Evolutionary conservation across 1,140 invertebrate species (phyloP).

Genomic region (Hycleus phaleratus): DNA sequence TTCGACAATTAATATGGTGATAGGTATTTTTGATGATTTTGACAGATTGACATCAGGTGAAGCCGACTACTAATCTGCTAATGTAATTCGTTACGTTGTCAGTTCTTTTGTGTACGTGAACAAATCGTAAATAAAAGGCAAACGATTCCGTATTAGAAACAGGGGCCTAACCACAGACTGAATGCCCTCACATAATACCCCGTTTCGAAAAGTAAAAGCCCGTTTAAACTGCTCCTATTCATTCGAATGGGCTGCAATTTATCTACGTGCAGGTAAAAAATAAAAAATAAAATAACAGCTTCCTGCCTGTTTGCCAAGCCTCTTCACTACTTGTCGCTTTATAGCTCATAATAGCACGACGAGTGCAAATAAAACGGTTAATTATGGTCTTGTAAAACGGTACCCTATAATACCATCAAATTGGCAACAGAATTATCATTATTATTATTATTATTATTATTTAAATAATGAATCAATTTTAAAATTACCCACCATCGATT

Average conservation of each 20-base stretch:
- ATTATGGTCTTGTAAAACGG: constrained; percentile 3
- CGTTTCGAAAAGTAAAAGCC: constrained; percentile 8
- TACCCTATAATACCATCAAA: neutral
- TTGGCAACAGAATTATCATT: no score
- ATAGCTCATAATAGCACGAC: neutral
- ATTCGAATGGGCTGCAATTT: constrained; percentile 12
- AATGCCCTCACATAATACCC: no score
- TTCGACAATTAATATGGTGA: neutral
- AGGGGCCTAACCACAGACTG: constrained; percentile 16
- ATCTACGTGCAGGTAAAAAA: constrained; percentile 20
- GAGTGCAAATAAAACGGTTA: constrained; percentile 8
- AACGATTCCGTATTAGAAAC: constrained; percentile 23
- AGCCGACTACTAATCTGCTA: constrained; percentile 32
- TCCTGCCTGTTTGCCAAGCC: constrained; percentile 15
- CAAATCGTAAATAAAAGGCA: constrained; percentile 30
- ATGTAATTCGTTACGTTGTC: constrained; percentile 34
- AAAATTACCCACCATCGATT: no score
- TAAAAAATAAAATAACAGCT: neutral
- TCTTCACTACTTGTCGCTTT: constrained; percentile 8
- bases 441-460: no score
- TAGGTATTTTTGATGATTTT: neutral
- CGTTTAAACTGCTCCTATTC: constrained; percentile 21
- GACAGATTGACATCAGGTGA: constrained; percentile 27
- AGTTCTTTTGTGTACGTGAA: constrained; percentile 26
- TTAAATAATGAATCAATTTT: no score